These are phyloP conservation scores for Drosophila fuyamai DNA, from an alignment of 1,140 invertebrate species.

Conservation along the genomic window DNA sequence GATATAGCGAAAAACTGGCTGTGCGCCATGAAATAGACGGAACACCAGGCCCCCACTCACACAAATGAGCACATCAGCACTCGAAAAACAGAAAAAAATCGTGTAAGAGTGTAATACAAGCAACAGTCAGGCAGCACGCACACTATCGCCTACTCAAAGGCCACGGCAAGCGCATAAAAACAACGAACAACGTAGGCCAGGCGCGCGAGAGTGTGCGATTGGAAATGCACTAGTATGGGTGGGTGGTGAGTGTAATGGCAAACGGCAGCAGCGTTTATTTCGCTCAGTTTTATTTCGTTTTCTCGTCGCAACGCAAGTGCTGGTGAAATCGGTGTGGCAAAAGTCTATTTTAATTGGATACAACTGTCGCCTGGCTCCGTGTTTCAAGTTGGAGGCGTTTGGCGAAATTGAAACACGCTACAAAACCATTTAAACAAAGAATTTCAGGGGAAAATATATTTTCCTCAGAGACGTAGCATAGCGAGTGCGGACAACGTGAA, in stretches of 20 bases:
- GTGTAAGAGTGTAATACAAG: slow-evolving; percentile 32
- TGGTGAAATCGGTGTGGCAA: slow-evolving; percentile 45
- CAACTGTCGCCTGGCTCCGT: not conserved
- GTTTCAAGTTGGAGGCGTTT: too few species aligned
- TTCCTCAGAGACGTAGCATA: slow-evolving; percentile 45
- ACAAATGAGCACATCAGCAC: slow-evolving; percentile 26
- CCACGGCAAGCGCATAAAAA: not conserved
- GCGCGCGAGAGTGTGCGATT: slow-evolving; percentile 23
- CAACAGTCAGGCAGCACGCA: slow-evolving; percentile 34
- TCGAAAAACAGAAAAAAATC: slow-evolving; percentile 47
- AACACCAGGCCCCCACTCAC: slow-evolving; percentile 54
- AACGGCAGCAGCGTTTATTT: slow-evolving; percentile 59
- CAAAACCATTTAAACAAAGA: slow-evolving; percentile 9
- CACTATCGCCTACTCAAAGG: slow-evolving; percentile 15
- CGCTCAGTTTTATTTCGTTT: slow-evolving; percentile 72
- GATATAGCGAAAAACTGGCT: slow-evolving; percentile 76
- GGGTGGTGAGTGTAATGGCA: slow-evolving; percentile 52
- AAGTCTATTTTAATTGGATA: slow-evolving; percentile 24
- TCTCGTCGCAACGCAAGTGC: slow-evolving; percentile 67
- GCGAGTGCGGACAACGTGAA: slow-evolving; percentile 34
- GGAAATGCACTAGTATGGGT: slow-evolving; percentile 34
- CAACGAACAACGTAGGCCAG: slow-evolving; percentile 18
- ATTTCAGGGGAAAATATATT: slow-evolving; percentile 25
- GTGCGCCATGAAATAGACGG: slow-evolving; percentile 71
- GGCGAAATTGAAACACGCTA: not conserved